Conservation (phyloP, 1,140 invertebrate genomes). For the Parapsyche elsis region DNA sequence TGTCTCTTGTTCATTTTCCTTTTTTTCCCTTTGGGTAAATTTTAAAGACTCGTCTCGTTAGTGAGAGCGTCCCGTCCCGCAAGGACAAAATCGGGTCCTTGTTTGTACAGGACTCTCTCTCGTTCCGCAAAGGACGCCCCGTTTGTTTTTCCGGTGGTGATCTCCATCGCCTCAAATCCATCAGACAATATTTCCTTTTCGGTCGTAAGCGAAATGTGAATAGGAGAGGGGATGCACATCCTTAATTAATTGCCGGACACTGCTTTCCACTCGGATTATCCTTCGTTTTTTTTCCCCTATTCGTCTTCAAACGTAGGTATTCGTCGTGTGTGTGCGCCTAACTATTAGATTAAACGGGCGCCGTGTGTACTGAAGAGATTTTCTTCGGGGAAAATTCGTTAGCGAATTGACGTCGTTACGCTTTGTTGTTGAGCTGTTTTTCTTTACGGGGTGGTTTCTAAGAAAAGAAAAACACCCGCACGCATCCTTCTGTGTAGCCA, state of each 20-base stretch:
- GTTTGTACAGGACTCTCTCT: background rate
- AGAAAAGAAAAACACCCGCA: background rate
- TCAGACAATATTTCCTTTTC: slow-evolving; percentile 17
- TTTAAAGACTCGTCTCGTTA: background rate
- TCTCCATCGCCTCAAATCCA: slow-evolving; percentile 21
- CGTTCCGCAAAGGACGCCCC: background rate
- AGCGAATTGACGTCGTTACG: slow-evolving; percentile 9
- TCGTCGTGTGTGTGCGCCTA: background rate
- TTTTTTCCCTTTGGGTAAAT: too few species aligned
- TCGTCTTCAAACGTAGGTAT: background rate
- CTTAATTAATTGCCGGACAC: slow-evolving; percentile 22
- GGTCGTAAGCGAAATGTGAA: background rate
- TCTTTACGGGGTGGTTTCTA: background rate
- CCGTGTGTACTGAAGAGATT: slow-evolving; percentile 8
- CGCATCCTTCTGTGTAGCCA: background rate
- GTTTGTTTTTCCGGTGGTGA: slow-evolving; percentile 3
- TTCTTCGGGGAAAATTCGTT: slow-evolving; percentile 2
- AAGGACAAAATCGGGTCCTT: background rate
- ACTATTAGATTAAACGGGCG: background rate
- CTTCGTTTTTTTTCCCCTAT: background rate
- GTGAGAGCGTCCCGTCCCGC: background rate
- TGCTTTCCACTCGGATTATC: slow-evolving; percentile 16
- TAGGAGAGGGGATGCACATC: background rate
- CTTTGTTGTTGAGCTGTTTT: background rate
- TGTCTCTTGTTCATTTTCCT: too few species aligned